Evolutionary conservation across 2,888 invertebrate genomes (phyloP).

Genomic region (Selenia dentaria): DNA sequence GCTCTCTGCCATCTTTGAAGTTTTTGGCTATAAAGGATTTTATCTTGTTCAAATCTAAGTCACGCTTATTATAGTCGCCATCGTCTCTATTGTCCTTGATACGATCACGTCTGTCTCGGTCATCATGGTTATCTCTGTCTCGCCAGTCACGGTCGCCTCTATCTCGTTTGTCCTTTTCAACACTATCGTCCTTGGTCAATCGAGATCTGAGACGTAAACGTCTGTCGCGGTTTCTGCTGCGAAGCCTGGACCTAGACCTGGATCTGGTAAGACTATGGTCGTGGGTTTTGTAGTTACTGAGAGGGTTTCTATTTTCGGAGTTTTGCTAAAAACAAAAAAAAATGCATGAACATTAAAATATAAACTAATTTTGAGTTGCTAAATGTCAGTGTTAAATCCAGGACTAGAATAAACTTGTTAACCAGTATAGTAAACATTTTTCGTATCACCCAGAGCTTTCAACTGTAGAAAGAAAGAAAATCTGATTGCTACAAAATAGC

Average conservation of each 20-base stretch:
- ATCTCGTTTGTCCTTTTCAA: constrained; percentile 4
- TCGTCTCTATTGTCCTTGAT: constrained; percentile 2
- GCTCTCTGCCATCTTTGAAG: constrained; percentile 8
- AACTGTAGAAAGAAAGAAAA: too few relatives aligned
- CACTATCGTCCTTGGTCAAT: constrained; percentile 5
- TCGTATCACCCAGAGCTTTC: too few relatives aligned
- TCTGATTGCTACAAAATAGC: too few relatives aligned
- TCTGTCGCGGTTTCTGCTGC: constrained; percentile 4
- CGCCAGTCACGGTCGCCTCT: not conserved
- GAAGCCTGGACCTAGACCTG: not conserved
- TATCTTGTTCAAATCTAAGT: not conserved
- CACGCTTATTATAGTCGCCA: not conserved
- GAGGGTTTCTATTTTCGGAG: not conserved
- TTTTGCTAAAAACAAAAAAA: constrained; percentile 3
- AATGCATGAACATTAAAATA: not conserved
- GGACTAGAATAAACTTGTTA: too few relatives aligned
- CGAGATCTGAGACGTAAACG: not conserved
- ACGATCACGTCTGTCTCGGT: constrained; percentile 4
- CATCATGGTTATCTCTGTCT: not conserved
- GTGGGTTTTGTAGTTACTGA: not conserved
- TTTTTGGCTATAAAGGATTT: not conserved
- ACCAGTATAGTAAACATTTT: too few relatives aligned
- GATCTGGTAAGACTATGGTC: not conserved
- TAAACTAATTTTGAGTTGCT: too few relatives aligned
- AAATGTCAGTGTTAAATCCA: too few relatives aligned